Conservation (phyloP, 1,140 invertebrate genomes). For the Oryctes rhinoceros region DNA sequence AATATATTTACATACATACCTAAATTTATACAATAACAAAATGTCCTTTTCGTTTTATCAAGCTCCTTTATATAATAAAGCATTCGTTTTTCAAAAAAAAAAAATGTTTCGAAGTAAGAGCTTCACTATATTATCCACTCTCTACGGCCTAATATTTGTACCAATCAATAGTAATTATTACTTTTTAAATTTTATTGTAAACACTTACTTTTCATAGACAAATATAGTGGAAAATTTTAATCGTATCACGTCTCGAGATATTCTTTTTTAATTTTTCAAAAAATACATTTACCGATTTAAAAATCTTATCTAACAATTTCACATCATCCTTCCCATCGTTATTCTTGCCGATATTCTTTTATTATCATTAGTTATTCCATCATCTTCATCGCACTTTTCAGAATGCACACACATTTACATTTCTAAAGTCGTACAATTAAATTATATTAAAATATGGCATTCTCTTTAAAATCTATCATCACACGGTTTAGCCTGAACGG, state of each 20-base stretch:
- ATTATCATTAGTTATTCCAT: neutral
- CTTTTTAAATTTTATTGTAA: constrained; percentile 37
- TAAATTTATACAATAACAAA: constrained; percentile 32
- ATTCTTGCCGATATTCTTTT: constrained; percentile 30
- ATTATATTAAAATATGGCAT: constrained; percentile 40
- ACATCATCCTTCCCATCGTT: neutral
- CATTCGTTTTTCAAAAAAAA: constrained; percentile 1
- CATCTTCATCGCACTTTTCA: constrained; percentile 12
- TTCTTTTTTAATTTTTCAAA: constrained; percentile 21
- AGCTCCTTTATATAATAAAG: constrained; percentile 14
- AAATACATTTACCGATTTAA: constrained; percentile 38
- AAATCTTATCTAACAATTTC: constrained; percentile 20
- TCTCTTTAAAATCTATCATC: constrained; percentile 35
- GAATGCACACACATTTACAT: constrained; percentile 5
- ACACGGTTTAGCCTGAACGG: constrained; percentile 13
- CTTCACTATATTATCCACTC: constrained; percentile 12
- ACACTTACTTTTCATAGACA: constrained; percentile 39
- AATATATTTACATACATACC: constrained; percentile 34
- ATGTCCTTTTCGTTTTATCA: constrained; percentile 14
- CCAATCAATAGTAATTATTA: constrained; percentile 39
- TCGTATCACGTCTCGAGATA: constrained; percentile 30
- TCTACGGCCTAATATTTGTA: constrained; percentile 39
- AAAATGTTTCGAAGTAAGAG: neutral
- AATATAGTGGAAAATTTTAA: constrained; percentile 41
- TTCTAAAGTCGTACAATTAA: constrained; percentile 28